phyloP scores from a whole-genome alignment of 2,113 vertebrate species.

The Danionella cerebrum region DNA sequence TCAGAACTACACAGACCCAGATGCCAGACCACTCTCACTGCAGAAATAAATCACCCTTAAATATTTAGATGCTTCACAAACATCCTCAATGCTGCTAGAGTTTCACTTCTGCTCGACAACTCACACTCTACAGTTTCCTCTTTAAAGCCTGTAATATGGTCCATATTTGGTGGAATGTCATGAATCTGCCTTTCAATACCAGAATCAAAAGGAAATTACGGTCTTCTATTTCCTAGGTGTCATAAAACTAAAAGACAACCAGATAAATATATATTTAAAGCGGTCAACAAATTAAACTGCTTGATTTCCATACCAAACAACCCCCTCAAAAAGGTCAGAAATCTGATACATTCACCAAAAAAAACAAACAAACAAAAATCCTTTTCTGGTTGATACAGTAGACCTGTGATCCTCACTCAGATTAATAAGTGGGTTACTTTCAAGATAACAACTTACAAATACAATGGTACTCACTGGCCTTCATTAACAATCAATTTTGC shows the following conservation, averaged over 20 bases:
- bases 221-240: neutral
- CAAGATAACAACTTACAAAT: too few relatives aligned
- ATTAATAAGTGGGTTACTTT: too few relatives aligned
- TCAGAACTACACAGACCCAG: neutral
- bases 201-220: neutral
- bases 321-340: too few relatives aligned
- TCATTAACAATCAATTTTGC: too few relatives aligned
- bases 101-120: neutral
- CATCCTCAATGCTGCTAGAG: neutral
- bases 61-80: constrained; percentile 4
- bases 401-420: too few relatives aligned
- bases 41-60: neutral
- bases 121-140: neutral
- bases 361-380: too few relatives aligned
- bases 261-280: neutral
- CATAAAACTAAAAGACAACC: neutral
- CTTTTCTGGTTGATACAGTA: too few relatives aligned
- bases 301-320: too few relatives aligned
- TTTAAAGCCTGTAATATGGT: neutral
- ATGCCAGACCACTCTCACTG: neutral
- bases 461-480: too few relatives aligned
- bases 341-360: too few relatives aligned
- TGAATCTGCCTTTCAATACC: neutral
- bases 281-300: neutral
- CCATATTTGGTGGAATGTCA: neutral